Evolutionary conservation across 64 coral and sea anemone genomes (phyloP).

Genomic region (Anthopleura sola): DNA sequence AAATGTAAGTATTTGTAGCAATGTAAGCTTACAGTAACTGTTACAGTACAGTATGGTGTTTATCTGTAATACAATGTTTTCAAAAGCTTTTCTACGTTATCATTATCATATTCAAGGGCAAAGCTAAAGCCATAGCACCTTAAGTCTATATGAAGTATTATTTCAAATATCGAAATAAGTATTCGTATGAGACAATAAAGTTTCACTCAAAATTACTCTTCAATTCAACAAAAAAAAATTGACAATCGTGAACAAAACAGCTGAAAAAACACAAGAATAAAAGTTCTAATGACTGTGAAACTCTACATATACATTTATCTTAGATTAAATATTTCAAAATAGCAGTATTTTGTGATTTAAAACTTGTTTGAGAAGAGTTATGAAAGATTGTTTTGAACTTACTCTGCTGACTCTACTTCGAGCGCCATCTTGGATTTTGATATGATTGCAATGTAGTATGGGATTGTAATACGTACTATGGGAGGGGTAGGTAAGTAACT

Average conservation of each 20-base stretch:
- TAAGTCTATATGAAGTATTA: neutral
- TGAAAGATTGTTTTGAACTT: slow-evolving; percentile 12
- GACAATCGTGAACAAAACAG: neutral
- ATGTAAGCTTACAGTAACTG: no score
- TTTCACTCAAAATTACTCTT: neutral
- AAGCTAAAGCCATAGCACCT: neutral
- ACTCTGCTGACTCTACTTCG: slow-evolving; percentile 99
- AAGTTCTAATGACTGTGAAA: neutral
- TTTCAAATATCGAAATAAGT: no score
- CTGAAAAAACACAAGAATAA: neutral
- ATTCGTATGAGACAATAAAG: neutral
- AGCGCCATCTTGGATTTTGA: slow-evolving; percentile 95
- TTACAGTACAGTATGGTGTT: no score
- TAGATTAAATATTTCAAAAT: neutral
- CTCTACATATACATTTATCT: neutral
- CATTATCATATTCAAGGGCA: neutral
- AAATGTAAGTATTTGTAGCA: neutral
- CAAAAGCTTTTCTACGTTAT: neutral
- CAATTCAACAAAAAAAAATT: neutral
- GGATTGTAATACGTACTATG: neutral
- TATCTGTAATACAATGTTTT: neutral
- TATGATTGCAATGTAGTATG: slow-evolving; percentile 36
- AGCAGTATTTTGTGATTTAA: neutral
- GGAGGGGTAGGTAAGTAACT: neutral
- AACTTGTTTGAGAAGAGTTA: neutral